Base-by-base conservation (phyloP, 2,797 vertebrate genomes). In the Hephaestus fuliginosus region DNA sequence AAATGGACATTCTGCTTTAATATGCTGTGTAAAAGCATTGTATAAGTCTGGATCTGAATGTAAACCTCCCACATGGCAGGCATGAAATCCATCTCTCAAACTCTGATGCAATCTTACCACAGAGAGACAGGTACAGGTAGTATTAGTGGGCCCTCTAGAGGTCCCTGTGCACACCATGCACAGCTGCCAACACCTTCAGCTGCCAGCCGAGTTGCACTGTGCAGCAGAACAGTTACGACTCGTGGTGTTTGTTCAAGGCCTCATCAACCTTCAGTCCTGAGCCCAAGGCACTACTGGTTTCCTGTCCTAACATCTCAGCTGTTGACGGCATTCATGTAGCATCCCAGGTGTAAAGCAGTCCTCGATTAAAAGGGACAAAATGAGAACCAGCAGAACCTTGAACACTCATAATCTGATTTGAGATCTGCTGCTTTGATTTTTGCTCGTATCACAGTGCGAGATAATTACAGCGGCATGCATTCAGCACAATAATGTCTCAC, bases 61-160 rank as follows among this genome's bases (percentile, higher is more conserved):
- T 49, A 36, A 76, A 33, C 43, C 5, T 56, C 1, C n/a, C 25
- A 33, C 7, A 64, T 36, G 49, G n/a, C 1, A 22, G 20, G 43
- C 39, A 70, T 3, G 4, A 4, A 28, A 28, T 76, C 25, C 22
- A 64, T 14, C 48, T 70, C 53, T 18, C 33, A 70, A 43, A 17
- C 17, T 12, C 70, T 81, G 69, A 82, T 83, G 73, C 22, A 80
- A 74, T 57, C 46, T 52, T 11, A 36, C 17, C 20, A 11, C 18
- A 6, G 44, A 80, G 13, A 48, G 12, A 66, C 46, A 76, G 68
- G 62, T 62, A 71, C 82, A 84, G 78, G 83, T 76, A 75, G 86
- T 61, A 74, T 78, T 67, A 89, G 89, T 86, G 67, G 73, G 87
- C 89, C 89, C 79, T 78, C 87, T 91, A 81, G 85, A 91, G 88